Evolutionary conservation across 2,113 vertebrate genomes (phyloP).

Genomic region (Aegithalos caudatus): DNA sequence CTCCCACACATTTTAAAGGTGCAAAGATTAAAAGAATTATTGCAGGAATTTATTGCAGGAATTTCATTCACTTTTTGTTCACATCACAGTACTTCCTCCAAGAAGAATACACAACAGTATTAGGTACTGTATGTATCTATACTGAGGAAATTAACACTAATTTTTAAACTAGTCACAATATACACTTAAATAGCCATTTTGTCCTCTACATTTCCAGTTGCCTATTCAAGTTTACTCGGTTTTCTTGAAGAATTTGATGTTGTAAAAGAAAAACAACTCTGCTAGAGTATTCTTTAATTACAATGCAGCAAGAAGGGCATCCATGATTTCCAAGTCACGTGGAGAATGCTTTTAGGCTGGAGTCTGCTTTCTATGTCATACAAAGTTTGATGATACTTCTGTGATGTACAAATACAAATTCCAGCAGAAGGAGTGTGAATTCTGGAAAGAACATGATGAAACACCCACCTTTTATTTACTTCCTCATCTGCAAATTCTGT

Average conservation of each 20-base stretch:
- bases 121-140: not conserved
- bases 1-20: not conserved
- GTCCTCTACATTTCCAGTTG: not conserved
- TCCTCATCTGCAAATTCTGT: constrained; percentile 84
- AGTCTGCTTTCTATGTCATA: not conserved
- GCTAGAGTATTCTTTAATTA: not conserved
- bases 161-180: not conserved
- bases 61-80: not conserved
- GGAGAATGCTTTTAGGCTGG: not conserved
- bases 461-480: constrained; percentile 81
- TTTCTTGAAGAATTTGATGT: not conserved
- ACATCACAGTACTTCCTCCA: not conserved
- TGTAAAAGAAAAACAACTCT: not conserved
- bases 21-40: not conserved
- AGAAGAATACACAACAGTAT: not conserved
- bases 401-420: not conserved
- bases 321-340: not conserved
- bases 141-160: not conserved
- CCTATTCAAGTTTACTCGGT: not conserved
- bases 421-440: not conserved
- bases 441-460: not conserved
- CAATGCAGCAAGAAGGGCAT: not conserved
- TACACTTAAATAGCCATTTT: not conserved
- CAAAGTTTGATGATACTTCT: not conserved
- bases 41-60: not conserved